phyloP scores from a whole-genome alignment of 1,140 invertebrate species.

The Gryllus bimaculatus region DNA sequence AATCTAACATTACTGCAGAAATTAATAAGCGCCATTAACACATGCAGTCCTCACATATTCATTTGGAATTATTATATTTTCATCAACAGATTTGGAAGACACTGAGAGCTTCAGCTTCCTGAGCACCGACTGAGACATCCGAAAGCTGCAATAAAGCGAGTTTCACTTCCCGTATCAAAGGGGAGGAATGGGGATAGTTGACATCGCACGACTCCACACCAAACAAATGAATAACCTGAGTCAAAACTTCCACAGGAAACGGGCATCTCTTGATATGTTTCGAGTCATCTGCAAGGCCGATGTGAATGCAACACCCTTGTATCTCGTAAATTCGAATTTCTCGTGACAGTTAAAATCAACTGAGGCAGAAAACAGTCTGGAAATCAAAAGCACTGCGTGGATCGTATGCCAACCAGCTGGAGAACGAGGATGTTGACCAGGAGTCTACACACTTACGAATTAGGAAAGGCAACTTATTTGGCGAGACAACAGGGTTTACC shows the following conservation, averaged over 20 bases:
- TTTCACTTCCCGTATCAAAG: not conserved
- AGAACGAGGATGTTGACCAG: not conserved
- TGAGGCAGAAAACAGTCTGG: too few relatives aligned
- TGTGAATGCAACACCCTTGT: too few relatives aligned
- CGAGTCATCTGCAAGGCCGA: too few relatives aligned
- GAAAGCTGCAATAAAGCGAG: not conserved
- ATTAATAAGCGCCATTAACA: not conserved
- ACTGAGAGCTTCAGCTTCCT: not conserved
- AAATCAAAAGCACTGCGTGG: too few relatives aligned
- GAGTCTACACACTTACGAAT: not conserved
- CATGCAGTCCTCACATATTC: not conserved
- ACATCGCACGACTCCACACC: too few relatives aligned
- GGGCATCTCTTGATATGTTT: too few relatives aligned
- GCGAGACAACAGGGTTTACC: conserved; percentile 3
- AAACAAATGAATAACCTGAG: too few relatives aligned
- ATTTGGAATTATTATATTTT: not conserved
- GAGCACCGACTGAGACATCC: not conserved
- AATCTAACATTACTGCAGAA: not conserved
- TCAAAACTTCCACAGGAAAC: too few relatives aligned
- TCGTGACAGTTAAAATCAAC: too few relatives aligned
- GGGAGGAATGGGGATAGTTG: too few relatives aligned
- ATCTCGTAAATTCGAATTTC: too few relatives aligned
- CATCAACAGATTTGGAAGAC: not conserved
- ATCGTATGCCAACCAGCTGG: not conserved
- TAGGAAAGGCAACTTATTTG: conserved; percentile 3